Evolutionary conservation across 2,113 vertebrate genomes (phyloP), one percentile per base, ranked within the genome.

Genomic region (Illadopsis cleaveri): DNA sequence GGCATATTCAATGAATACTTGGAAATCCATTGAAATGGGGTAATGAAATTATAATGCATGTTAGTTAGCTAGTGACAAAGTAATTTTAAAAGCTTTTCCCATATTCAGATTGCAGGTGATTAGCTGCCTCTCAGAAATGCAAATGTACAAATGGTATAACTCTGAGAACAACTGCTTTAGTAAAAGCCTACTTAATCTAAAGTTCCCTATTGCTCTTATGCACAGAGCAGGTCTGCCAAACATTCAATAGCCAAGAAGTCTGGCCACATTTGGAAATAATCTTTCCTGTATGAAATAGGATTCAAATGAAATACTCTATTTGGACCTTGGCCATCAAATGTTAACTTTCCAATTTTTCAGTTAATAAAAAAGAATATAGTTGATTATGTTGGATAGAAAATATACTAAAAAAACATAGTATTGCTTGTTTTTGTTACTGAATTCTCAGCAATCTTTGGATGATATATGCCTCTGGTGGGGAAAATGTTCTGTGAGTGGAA

Each of bases 231-330:
- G 54, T 56, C 80, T 95, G 95, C 86, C 82, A 96, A 78, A 53
- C 82, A 33, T 70, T 92, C 80, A 78, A 91, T 68, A 93, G 72
- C 37, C 72, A 93, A 90, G 76, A 64, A 56, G 23, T 89, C 57
- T 81, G 79, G 76, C 64, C 85, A 93, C 96, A 96, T 97, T 97
- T 97, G 95, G 94, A 96, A 97, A 90, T 97, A 96, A 96, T 96
- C 88, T 95, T 94, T 96, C 92, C 92, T 93, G 88, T 89, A 95
- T 92, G 68, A 96, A 94, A 86, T 35, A 93, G 64, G 80, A 95
- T 83, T 96, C 92, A 93, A 94, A 84, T 92, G 51, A 94, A 97
- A 94, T 96, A 95, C 76, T 84, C 89, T 79, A 13, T 80, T 60
- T 97, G 95, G 95, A 94, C 16, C 20, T 90, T 75, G 79, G 93